Conservation (phyloP, 2,888 invertebrate species). For the Choristoneura rosaceana region DNA sequence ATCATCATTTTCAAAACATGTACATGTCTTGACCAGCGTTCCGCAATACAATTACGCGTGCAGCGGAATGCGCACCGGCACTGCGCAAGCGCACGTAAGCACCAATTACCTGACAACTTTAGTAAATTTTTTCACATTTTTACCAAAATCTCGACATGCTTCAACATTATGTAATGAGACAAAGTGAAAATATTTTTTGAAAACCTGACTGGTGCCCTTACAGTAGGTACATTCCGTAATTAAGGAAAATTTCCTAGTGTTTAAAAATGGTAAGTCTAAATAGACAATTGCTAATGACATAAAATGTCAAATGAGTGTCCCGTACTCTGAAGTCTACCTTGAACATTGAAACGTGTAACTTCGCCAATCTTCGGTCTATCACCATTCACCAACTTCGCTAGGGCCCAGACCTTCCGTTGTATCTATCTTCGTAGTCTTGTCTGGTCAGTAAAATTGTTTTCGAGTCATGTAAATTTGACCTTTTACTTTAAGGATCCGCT, state of each 20-base stretch:
- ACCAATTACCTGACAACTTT: constrained; percentile 39
- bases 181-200: not conserved
- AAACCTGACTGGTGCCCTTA: not conserved
- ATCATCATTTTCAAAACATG: constrained; percentile 20
- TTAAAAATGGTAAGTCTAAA: too few species aligned
- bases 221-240: not conserved
- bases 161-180: constrained; percentile 13
- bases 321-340: too few species aligned
- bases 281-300: too few species aligned
- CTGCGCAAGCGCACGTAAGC: constrained; percentile 23
- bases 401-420: too few species aligned
- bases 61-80: constrained; percentile 17
- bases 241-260: too few species aligned
- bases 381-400: too few species aligned
- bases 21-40: constrained; percentile 16
- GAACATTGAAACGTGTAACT: too few species aligned
- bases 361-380: too few species aligned
- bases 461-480: not conserved
- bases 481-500: not conserved
- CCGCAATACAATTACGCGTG: constrained; percentile 29
- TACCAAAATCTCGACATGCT: constrained; percentile 37
- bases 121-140: constrained; percentile 35
- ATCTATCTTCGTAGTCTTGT: too few species aligned
- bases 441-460: not conserved
- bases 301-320: too few species aligned